Base-by-base conservation (phyloP, 2,888 invertebrate genomes). In the Hemicrepidius hirtus region DNA sequence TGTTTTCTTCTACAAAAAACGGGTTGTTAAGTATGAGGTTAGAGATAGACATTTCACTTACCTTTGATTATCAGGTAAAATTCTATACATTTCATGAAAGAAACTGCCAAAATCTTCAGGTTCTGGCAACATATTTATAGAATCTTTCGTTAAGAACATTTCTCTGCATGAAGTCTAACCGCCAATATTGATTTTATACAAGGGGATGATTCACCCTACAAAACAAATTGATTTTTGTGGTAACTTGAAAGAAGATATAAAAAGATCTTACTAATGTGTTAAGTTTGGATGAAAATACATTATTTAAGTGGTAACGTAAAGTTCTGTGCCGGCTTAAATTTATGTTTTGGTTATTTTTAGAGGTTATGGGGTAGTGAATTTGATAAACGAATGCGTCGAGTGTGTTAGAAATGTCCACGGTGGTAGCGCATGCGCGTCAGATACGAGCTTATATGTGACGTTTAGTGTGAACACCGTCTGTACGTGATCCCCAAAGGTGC, bases 21-120 rank as follows among this genome's bases (percentile, higher is more conserved):
- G 28, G 44, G 40, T 44, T 44, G 57, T 57, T 57, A 0, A 32
- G 18, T 13, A 24, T 74, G 46, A 66, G 67, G 59, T 55, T 74
- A 24, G 32, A 44, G 1, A 9, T 32, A 55, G 20, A 46, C 37
- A 60, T 67, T 21, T 18, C 13, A 77, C 80, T 78, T 82, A 87
- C 87, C 85, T 86, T 76, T 83, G 80, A 77, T 80, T 82, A 50
- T 86, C 86, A 13, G 85, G 82, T 68, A 83, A 81, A 67, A 84
- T 81, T 77, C 84, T 83, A 72, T 84, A 87, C 57, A 86, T 81
- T 76, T 85, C 86, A 75, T 87, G 86, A 77, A 85, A 86, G 67
- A 83, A 83, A 64, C 81, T 80, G 41, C 83, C 81, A 70, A 85
- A 86, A 79, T 85, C 84, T 75, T 86, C 84, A 10, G 85, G 83